Evolutionary conservation across 2,113 vertebrate species (phyloP).

Genomic region (Puntigrus tetrazona): DNA sequence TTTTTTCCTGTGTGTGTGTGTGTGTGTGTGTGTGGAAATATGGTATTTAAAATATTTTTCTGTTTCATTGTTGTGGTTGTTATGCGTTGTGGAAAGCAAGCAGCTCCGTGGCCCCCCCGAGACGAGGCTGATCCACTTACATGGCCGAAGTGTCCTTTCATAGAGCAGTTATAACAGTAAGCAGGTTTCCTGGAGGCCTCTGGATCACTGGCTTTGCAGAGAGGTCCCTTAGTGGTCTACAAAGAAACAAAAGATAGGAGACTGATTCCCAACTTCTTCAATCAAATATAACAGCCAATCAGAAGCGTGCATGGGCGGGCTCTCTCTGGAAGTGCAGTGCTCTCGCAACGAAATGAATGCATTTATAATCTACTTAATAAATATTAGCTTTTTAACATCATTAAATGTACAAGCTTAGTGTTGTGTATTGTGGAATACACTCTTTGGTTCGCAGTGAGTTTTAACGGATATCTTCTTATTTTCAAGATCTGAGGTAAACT

Average conservation of each 20-base stretch:
- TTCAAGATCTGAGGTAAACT: too few relatives aligned
- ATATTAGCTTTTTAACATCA: too few relatives aligned
- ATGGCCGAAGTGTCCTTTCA: slow-evolving; percentile 74
- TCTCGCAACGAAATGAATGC: too few relatives aligned
- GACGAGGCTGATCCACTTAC: slow-evolving; percentile 62
- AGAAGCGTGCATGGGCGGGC: too few relatives aligned
- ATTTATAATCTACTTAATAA: too few relatives aligned
- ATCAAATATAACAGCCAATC: too few relatives aligned
- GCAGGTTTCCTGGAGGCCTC: slow-evolving; percentile 47
- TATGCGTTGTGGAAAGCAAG: background rate
- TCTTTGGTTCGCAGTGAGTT: too few relatives aligned
- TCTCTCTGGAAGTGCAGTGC: too few relatives aligned
- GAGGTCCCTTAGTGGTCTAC: slow-evolving; percentile 65
- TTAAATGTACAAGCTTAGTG: too few relatives aligned
- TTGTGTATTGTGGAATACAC: too few relatives aligned
- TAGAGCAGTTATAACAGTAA: slow-evolving; percentile 78
- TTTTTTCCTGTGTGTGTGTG: too few relatives aligned
- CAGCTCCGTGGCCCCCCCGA: background rate
- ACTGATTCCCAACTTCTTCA: background rate
- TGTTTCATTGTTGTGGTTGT: background rate
- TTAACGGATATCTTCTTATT: too few relatives aligned
- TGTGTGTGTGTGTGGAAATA: background rate
- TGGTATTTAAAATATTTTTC: background rate
- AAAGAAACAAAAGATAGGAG: background rate
- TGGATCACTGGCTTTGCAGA: slow-evolving; percentile 8